phyloP scores from a whole-genome alignment of 1,140 invertebrate genomes.

The Sarcophaga peregrina region DNA sequence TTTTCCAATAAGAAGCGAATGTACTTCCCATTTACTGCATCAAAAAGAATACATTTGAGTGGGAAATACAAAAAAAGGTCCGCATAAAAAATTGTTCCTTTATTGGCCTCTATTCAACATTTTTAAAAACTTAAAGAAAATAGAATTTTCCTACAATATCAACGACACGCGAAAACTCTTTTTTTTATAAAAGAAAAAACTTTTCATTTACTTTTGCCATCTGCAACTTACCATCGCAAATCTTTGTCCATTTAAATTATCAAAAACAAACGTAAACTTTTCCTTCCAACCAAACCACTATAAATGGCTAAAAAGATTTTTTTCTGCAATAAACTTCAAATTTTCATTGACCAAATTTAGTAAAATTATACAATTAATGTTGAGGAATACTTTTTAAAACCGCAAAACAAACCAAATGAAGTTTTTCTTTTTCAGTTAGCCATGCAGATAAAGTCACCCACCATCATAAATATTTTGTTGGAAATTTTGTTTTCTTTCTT shows the following conservation, averaged over 20 bases:
- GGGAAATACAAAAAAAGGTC: no score
- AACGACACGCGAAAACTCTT: no score
- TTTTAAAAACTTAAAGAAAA: no score
- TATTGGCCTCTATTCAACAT: no score
- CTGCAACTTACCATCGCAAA: background rate
- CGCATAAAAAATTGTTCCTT: no score
- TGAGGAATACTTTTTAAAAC: background rate
- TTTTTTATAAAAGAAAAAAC: no score
- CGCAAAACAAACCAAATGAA: background rate
- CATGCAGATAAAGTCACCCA: constrained; percentile 22
- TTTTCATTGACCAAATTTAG: constrained; percentile 22
- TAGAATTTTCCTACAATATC: no score
- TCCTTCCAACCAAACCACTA: background rate
- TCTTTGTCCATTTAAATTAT: background rate
- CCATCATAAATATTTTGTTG: constrained; percentile 20
- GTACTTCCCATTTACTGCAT: no score
- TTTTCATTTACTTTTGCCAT: background rate
- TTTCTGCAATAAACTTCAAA: background rate
- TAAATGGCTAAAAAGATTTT: background rate
- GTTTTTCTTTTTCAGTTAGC: background rate
- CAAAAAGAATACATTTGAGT: no score
- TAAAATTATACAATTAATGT: constrained; percentile 28
- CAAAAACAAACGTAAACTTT: background rate
- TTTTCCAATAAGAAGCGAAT: no score
- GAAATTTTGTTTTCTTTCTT: background rate